Percentiles rank a stretch among this genome's conserved stretches.
These are phyloP conservation scores for Trachymyrmex cornetzi DNA, from an alignment of 1,140 invertebrate genomes.

Conservation along the genomic window DNA sequence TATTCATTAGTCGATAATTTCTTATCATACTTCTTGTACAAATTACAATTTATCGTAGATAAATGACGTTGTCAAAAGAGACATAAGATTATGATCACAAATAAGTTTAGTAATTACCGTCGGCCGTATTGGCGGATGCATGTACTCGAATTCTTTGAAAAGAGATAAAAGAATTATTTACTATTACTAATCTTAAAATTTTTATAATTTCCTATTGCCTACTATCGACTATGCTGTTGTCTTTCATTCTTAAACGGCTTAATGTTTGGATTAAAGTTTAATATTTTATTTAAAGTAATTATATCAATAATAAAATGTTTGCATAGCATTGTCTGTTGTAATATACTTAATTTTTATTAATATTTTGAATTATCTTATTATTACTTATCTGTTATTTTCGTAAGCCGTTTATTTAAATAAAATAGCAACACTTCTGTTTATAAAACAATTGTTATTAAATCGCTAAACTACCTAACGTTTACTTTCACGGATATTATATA, in stretches of 20 bases:
- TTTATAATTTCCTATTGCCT: not conserved
- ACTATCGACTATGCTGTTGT: not conserved
- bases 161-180: slow-evolving; percentile 7
- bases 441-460: not conserved
- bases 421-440: not conserved
- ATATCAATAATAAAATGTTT: not conserved
- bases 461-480: not conserved
- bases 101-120: slow-evolving; percentile 12
- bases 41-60: slow-evolving; percentile 2
- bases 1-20: slow-evolving; percentile 14
- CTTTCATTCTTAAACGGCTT: not conserved
- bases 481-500: not conserved
- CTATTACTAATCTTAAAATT: not conserved
- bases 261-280: slow-evolving; percentile 14
- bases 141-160: slow-evolving; percentile 34
- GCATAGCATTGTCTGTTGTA: not conserved
- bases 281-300: too few relatives aligned
- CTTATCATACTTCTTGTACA: slow-evolving; percentile 31
- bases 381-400: not conserved
- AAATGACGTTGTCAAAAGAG: slow-evolving; percentile 7
- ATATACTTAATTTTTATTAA: not conserved
- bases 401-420: not conserved
- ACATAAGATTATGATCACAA: not conserved
- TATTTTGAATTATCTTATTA: not conserved
- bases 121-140: not conserved